A percentile compares a stretch with the other conserved stretches of the same genome.
These are phyloP conservation scores for Chymomyza caudatula DNA, from an alignment of 2,888 invertebrate species.

Conservation along the genomic window DNA sequence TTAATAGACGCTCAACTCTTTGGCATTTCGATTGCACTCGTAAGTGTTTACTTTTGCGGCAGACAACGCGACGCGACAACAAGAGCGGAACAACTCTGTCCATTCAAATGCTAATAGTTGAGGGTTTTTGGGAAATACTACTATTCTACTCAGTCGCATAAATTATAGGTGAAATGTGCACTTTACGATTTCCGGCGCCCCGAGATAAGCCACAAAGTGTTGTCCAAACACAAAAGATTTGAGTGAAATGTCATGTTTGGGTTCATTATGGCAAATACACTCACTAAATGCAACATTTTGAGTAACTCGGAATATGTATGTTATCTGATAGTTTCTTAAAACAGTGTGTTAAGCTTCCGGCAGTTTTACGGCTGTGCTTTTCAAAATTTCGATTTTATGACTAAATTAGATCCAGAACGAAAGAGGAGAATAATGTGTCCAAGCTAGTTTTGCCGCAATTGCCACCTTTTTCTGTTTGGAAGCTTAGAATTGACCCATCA, in stretches of 20 bases:
- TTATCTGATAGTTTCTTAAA: not conserved
- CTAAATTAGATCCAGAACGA: too few species aligned
- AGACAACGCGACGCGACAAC: constrained; percentile 33
- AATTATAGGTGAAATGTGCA: constrained; percentile 57
- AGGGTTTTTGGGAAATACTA: constrained; percentile 16
- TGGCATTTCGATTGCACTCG: constrained; percentile 8
- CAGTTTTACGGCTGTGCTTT: not conserved
- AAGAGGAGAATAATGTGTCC: too few species aligned
- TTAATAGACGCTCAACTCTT: constrained; percentile 61
- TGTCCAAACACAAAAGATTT: not conserved
- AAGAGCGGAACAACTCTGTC: constrained; percentile 56
- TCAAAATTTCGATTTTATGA: too few species aligned
- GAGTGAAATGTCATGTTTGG: not conserved
- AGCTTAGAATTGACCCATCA: too few species aligned
- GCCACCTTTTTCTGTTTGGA: too few species aligned
- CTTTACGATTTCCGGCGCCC: constrained; percentile 58
- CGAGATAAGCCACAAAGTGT: not conserved
- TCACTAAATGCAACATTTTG: not conserved
- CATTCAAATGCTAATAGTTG: constrained; percentile 66
- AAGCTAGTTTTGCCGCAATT: too few species aligned
- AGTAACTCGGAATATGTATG: not conserved
- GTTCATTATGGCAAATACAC: not conserved
- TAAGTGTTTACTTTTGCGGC: constrained; percentile 10
- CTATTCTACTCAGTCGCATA: constrained; percentile 43
- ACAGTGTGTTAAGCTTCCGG: not conserved